Base-by-base conservation (phyloP, 2,888 invertebrate species). In the Gandaritis pyraliata region DNA sequence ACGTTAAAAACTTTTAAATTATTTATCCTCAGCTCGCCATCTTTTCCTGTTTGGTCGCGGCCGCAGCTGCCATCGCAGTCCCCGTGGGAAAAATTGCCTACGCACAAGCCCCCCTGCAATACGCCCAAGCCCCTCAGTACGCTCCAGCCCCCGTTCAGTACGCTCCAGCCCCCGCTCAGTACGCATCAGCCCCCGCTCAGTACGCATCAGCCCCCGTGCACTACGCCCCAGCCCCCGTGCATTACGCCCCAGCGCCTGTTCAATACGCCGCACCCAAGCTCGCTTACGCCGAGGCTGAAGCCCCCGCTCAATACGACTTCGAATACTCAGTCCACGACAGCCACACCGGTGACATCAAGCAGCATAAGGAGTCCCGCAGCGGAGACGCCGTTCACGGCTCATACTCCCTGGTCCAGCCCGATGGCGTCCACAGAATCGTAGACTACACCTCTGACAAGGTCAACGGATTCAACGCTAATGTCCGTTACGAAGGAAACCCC, bases 361-460 rank as follows among this genome's bases (percentile, higher is more conserved):
- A 90, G 69, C 92, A 92, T 79, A 83, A 88, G 70, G 92, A 92
- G 69, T 72, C 81, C 51, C 91, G 92, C 68, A 72, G 77, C 65
- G 91, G 91, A 3, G 88, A 92, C 72, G 78, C 74, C 62, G 88
- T 92, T 47, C 88, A 88, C 50, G 92, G 92, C 64, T 88, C 85
- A 30, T 92, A 92, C 83, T 90, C 92, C 4, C 83, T 92, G n/a
- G 79, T 92, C 41, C 92, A 92, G 64, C 90, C 91, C 64, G 92
- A 92, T 51, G 92, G 92, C 0, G 83, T 86, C 43, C 83, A 78
- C 72, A 87, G 92, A 66, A 85, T 91, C 64, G 92, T 92, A 6
- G 89, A 90, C 61, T 92, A 92, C 83, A 85, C 87, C 72, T 76
- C 90, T 16, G 90, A 91, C 75, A 81, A 83, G 53, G 83, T 75